Evolutionary conservation across 2,888 invertebrate genomes (phyloP), one percentile per base, ranked within the genome.

Genomic region (Darwinula stevensoni): DNA sequence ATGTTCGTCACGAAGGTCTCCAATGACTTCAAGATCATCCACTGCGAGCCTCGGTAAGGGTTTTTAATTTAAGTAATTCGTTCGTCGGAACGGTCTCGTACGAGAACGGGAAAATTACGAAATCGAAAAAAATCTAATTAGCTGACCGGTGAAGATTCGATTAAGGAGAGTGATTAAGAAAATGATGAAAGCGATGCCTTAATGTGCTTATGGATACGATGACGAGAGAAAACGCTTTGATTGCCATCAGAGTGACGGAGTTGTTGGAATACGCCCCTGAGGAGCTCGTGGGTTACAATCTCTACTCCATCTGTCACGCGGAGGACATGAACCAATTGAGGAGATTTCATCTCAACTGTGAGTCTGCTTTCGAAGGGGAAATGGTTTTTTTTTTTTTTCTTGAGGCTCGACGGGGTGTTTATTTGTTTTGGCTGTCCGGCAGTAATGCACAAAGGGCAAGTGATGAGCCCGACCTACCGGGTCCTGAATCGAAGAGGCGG

Each of bases 361-460:
- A 80, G 86, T 72, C 47, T 39, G 13, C 9, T 26, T 27, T 22
- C 14, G 11, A n/a, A n/a, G n/a, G n/a, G n/a, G n/a, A n/a, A n/a
- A n/a, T n/a, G n/a, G n/a, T n/a, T n/a, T n/a, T n/a, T n/a, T n/a
- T n/a, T n/a, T n/a, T n/a, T n/a, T n/a, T n/a, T n/a, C n/a, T n/a
- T n/a, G n/a, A n/a, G n/a, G n/a, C n/a, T n/a, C n/a, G n/a, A n/a
- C n/a, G n/a, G n/a, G n/a, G n/a, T n/a, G n/a, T n/a, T n/a, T n/a
- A 16, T 6, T 17, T 32, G 17, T 17, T 5, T 31, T 27, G 9
- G 6, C 11, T 14, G 12, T 15, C 14, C 41, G 44, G 11, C 60
- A 88, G 88, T 88, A 54, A 72, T 88, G 47, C 69, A 75, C 55
- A 91, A 91, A 54, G 88, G 91, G 12, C 91, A 91, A 57, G 84